Percentiles rank a stretch among this genome's conserved stretches.
Conservation (phyloP, 1,140 invertebrate genomes). For the Drosophila lacteicornis region DNA sequence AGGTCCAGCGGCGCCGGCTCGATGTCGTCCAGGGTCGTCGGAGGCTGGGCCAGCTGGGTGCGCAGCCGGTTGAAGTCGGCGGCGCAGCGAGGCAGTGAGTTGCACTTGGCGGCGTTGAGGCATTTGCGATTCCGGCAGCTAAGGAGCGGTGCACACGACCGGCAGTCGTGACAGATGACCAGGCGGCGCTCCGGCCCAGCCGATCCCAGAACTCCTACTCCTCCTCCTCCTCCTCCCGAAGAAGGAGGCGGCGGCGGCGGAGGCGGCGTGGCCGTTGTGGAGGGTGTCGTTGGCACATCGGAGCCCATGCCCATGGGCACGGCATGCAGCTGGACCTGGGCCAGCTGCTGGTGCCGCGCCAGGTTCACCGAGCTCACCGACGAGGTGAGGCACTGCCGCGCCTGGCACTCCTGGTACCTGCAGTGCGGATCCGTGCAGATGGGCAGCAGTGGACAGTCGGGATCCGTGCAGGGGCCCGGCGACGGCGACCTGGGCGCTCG, state of each 20-base stretch:
- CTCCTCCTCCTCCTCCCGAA: slow-evolving; percentile 1
- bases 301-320: slow-evolving; percentile 70
- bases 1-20: slow-evolving; percentile 74
- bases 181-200: slow-evolving; percentile 55
- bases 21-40: slow-evolving; percentile 76
- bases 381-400: slow-evolving; percentile 63
- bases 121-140: slow-evolving; percentile 84
- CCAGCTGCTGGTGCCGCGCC: slow-evolving; percentile 76
- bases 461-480: slow-evolving; percentile 82
- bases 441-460: slow-evolving; percentile 79
- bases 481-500: slow-evolving; percentile 76
- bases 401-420: slow-evolving; percentile 77
- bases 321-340: slow-evolving; percentile 79
- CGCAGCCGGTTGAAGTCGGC: slow-evolving; percentile 83
- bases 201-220: neutral
- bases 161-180: slow-evolving; percentile 81
- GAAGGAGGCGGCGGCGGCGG: slow-evolving; percentile 36
- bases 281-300: slow-evolving; percentile 72
- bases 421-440: slow-evolving; percentile 84
- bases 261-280: slow-evolving; percentile 73
- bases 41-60: slow-evolving; percentile 79
- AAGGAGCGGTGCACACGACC: slow-evolving; percentile 75
- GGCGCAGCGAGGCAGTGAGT: slow-evolving; percentile 85
- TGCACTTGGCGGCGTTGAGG: slow-evolving; percentile 84
- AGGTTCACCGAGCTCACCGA: slow-evolving; percentile 77